Conservation (phyloP, 2,113 vertebrate species). For the Urocynchramus pylzowi region DNA sequence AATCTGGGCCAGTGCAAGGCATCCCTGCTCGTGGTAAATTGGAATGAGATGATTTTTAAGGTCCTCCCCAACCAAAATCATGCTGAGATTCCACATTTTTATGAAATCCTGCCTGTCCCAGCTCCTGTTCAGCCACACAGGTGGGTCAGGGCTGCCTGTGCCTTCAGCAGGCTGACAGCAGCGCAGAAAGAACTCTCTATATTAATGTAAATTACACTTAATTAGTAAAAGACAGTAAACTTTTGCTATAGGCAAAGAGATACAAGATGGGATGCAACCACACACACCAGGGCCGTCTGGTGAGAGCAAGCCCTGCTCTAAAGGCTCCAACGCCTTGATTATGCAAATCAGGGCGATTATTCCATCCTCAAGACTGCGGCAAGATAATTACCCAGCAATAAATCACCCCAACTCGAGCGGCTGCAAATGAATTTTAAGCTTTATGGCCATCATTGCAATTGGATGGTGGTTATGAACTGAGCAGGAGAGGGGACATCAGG, state of each 20-base stretch:
- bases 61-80: background rate
- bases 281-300: background rate
- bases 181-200: rapidly evolving
- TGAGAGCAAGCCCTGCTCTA: background rate
- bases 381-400: constrained; percentile 62
- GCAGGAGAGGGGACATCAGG: background rate
- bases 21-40: background rate
- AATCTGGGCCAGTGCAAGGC: background rate
- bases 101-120: too few relatives aligned
- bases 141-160: background rate
- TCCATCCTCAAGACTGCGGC: constrained; percentile 8
- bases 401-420: constrained; percentile 39
- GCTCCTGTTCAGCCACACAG: background rate
- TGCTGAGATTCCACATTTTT: rapidly evolving
- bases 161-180: background rate
- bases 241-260: background rate
- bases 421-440: constrained; percentile 33
- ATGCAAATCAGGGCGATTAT: constrained; percentile 58
- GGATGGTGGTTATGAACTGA: background rate
- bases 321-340: constrained; percentile 50
- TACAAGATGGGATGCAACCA: background rate
- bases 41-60: background rate
- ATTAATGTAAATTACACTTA: background rate
- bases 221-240: background rate
- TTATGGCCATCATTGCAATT: background rate